phyloP scores from a whole-genome alignment of 2,888 invertebrate genomes.

The Rhorus exstirpatorius region DNA sequence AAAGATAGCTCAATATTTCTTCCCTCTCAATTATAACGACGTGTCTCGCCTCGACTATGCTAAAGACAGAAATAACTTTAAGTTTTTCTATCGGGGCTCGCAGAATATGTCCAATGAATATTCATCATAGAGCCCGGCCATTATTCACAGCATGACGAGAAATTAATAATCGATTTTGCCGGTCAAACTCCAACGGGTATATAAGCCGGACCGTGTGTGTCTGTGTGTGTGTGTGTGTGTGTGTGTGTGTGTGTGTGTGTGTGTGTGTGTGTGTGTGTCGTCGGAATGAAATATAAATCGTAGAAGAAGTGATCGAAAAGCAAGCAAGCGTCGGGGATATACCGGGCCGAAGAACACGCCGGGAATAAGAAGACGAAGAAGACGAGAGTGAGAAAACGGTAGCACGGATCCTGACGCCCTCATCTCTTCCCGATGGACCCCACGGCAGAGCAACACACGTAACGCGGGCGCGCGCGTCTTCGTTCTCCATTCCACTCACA shows the following conservation, averaged over 20 bases:
- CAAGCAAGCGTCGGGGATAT: slow-evolving; percentile 20
- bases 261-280: slow-evolving; percentile 16
- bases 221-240: no score
- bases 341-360: slow-evolving; percentile 23
- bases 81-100: slow-evolving; percentile 51
- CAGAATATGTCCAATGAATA: slow-evolving; percentile 60
- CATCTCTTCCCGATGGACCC: slow-evolving; percentile 48
- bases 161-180: slow-evolving; percentile 59
- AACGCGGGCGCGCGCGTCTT: slow-evolving; percentile 52
- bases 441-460: slow-evolving; percentile 62
- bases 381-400: slow-evolving; percentile 67
- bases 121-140: slow-evolving; percentile 51
- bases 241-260: no score
- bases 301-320: slow-evolving; percentile 47
- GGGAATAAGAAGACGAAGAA: slow-evolving; percentile 28
- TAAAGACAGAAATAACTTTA: slow-evolving; percentile 25
- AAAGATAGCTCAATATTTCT: slow-evolving; percentile 20
- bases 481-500: slow-evolving; percentile 43
- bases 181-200: slow-evolving; percentile 32
- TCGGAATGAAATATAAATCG: slow-evolving; percentile 30
- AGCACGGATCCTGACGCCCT: slow-evolving; percentile 60
- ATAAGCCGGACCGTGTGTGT: no score
- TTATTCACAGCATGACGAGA: slow-evolving; percentile 58
- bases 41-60: slow-evolving; percentile 2
- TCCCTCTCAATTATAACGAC: slow-evolving; percentile 50